These are phyloP conservation scores for Tridacna crocea DNA, from an alignment of 2,888 invertebrate species.

Conservation along the genomic window DNA sequence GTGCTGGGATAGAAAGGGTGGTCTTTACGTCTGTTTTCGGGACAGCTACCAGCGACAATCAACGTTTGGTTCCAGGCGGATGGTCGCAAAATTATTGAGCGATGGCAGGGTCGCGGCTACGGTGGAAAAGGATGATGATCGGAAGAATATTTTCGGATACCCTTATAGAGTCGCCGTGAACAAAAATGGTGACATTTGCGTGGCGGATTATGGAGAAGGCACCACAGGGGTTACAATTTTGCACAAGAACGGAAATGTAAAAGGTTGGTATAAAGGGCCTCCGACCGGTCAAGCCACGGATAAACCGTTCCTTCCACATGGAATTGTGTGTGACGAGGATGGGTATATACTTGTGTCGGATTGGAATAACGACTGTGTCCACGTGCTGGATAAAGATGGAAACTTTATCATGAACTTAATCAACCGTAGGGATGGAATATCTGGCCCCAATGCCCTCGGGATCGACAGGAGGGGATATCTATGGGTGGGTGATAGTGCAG, in stretches of 20 bases:
- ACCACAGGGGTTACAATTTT: conserved; percentile 59
- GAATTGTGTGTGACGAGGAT: conserved; percentile 60
- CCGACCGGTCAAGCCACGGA: conserved; percentile 40
- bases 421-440: conserved; percentile 54
- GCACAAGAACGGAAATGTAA: conserved; percentile 51
- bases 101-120: conserved; percentile 62
- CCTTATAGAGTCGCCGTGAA: conserved; percentile 63
- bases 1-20: conserved; percentile 47
- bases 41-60: conserved; percentile 56
- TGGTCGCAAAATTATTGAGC: conserved; percentile 62
- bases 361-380: conserved; percentile 68
- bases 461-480: conserved; percentile 60
- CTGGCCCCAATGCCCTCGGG: conserved; percentile 61
- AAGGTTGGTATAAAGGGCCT: conserved; percentile 55
- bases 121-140: conserved; percentile 60
- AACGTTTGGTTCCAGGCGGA: conserved; percentile 53
- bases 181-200: conserved; percentile 59
- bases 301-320: conserved; percentile 65
- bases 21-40: conserved; percentile 64
- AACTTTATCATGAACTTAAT: conserved; percentile 58
- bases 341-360: conserved; percentile 65
- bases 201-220: conserved; percentile 63
- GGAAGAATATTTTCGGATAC: conserved; percentile 59
- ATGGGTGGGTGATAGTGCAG: conserved; percentile 66
- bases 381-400: conserved; percentile 60